Percentiles rank a stretch among this genome's conserved stretches.
Evolutionary conservation across 2,113 vertebrate genomes (phyloP).

Genomic region (Atrichornis clamosus): DNA sequence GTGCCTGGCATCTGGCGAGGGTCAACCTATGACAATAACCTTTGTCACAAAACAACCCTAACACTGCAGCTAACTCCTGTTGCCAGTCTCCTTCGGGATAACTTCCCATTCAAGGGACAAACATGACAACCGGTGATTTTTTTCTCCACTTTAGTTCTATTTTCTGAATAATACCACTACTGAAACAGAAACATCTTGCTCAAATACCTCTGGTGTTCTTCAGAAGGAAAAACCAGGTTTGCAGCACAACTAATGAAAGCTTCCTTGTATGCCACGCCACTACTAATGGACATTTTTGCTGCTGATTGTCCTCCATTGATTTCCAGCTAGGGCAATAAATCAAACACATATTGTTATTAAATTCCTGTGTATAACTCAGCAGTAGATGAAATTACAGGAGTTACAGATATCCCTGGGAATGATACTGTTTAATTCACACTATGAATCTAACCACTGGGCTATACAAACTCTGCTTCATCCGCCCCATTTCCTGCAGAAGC

Average conservation of each 20-base stretch:
- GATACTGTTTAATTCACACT: neutral
- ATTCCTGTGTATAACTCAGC: neutral
- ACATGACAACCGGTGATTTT: fast-evolving
- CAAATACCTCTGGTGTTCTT: neutral
- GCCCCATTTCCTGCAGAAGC: neutral
- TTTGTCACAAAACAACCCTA: neutral
- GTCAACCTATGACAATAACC: no score
- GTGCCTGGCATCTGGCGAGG: no score
- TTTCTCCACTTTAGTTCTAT: neutral
- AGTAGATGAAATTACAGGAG: neutral
- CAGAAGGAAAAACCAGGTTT: neutral
- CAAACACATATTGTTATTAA: neutral
- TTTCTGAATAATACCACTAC: neutral
- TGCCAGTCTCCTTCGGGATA: neutral
- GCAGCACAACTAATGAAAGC: neutral
- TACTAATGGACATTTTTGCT: neutral
- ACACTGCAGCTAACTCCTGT: neutral
- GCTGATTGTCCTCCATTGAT: neutral
- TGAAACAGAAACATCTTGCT: neutral
- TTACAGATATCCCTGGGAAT: neutral
- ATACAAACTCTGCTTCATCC: neutral
- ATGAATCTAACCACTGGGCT: neutral
- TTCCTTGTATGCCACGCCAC: neutral
- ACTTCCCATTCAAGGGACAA: neutral
- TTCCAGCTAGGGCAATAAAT: neutral